Percentiles rank a stretch among this genome's conserved stretches.
Evolutionary conservation across 2,797 vertebrate genomes (phyloP).

Genomic region (Trachops cirrhosus): DNA sequence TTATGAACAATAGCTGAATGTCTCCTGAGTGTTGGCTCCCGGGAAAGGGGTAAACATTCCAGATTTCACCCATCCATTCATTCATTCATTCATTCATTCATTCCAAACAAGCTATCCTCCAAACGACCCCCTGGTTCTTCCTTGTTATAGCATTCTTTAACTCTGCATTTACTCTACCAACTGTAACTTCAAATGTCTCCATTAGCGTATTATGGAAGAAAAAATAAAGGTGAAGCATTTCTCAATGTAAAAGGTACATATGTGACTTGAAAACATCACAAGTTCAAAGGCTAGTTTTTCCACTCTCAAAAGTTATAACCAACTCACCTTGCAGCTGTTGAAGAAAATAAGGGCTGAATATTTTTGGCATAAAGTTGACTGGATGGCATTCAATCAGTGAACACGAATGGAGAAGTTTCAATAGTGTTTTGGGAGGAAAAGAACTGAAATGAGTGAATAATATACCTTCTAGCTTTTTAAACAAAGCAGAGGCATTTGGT

Average conservation of each 20-base stretch:
- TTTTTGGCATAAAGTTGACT: conserved; percentile 92
- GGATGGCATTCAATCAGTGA: conserved; percentile 90
- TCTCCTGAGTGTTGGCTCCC: background rate
- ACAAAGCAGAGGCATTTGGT: conserved; percentile 86
- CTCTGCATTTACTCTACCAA: background rate
- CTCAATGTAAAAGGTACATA: background rate
- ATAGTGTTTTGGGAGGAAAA: conserved; percentile 88
- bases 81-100: background rate
- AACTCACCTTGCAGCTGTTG: conserved; percentile 91
- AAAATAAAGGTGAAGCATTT: background rate
- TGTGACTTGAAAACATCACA: background rate
- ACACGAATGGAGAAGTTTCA: conserved; percentile 92
- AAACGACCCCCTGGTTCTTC: no score
- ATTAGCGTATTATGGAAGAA: background rate
- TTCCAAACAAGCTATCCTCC: background rate
- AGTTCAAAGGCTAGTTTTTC: background rate
- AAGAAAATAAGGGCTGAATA: conserved; percentile 93
- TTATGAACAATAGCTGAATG: background rate
- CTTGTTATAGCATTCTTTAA: background rate
- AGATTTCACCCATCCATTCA: background rate
- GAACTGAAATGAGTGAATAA: conserved; percentile 82
- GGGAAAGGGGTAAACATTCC: background rate
- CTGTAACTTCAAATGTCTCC: background rate
- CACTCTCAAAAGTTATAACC: background rate
- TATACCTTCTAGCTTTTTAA: conserved; percentile 89